Evolutionary conservation across 2,888 invertebrate genomes (phyloP).

Genomic region (Drosophila cyrtoloma): DNA sequence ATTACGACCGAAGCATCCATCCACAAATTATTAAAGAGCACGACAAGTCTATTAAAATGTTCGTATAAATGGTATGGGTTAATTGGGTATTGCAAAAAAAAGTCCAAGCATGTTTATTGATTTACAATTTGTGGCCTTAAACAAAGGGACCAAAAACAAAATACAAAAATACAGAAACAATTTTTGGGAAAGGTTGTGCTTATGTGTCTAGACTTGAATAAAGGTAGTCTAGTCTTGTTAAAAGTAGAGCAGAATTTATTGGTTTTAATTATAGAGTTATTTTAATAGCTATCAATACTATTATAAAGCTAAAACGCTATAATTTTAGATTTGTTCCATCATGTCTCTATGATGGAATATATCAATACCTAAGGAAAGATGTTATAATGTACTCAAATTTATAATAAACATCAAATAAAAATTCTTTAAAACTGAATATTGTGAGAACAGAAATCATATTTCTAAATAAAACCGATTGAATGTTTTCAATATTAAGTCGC

Average conservation of each 20-base stretch:
- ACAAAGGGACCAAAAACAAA: neutral
- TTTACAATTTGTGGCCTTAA: constrained; percentile 7
- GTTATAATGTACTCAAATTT: neutral
- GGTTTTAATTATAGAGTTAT: neutral
- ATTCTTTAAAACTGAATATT: neutral
- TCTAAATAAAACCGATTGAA: constrained; percentile 1
- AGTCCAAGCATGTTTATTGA: constrained; percentile 21
- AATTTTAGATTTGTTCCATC: neutral
- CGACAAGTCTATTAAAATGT: constrained; percentile 19
- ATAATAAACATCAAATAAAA: neutral
- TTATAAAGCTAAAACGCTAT: neutral
- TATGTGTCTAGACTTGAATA: neutral
- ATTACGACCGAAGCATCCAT: constrained; percentile 1
- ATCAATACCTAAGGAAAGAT: constrained; percentile 12
- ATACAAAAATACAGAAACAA: neutral
- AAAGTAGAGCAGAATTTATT: neutral
- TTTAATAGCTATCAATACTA: neutral
- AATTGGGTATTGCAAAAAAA: constrained; percentile 9
- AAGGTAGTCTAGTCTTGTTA: neutral
- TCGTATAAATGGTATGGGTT: neutral
- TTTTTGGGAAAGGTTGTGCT: neutral
- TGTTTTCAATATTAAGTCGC: constrained; percentile 21
- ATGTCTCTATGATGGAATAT: constrained; percentile 19
- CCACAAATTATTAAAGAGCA: constrained; percentile 12
- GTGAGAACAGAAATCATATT: constrained; percentile 1